Base-by-base conservation (phyloP, 2,888 invertebrate genomes). In the Lysandra coridon region DNA sequence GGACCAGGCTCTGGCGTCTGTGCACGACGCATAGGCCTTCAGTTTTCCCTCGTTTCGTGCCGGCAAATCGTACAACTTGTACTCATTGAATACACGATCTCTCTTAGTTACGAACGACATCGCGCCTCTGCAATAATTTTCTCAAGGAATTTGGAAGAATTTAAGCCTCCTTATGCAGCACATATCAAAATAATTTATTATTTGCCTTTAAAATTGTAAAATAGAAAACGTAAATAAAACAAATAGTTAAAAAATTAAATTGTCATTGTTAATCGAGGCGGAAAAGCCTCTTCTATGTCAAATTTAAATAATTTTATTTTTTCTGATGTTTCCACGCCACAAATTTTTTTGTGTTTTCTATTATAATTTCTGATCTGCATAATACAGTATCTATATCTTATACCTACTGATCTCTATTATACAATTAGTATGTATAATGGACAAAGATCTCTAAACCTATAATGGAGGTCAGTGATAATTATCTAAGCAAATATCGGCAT, bases 1-100 rank as follows among this genome's bases (percentile, higher is more conserved):
- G 10, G 95, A 95, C 96, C 96, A 96, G 1, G 95, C 95, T 80
- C 96, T 88, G 6, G 95, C 90, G 85, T 96, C 96, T 4, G 95
- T 95, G 78, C 95, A 95, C 44, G 96, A 96, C 78, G 91, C 86
- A 83, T 95, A 95, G 0, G 91, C 92, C 86, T 95, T 96, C 77
- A 96, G 83, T 83, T 95, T 95, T 57, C 95, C 95, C 83, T 95
- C 96, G 82, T 94, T 94, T 80, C 93, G 89, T 69, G 91, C 85
- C 23, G 95, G 94, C 83, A 95, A 86, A 79, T 94, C 91, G 78
- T 86, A 89, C 69, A 91, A 83, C 77, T 95, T 95, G 82, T 92
- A 92, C 79, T 93, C 92, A 82, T 91, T 91, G 83, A 94, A 94
- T 76, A 94, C 92, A 79, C 93, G 91, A 82, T 94, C 94, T 78